Evolutionary conservation across 2,888 invertebrate genomes (phyloP), one percentile per base, ranked within the genome.

Genomic region (Eristalis pertinax): DNA sequence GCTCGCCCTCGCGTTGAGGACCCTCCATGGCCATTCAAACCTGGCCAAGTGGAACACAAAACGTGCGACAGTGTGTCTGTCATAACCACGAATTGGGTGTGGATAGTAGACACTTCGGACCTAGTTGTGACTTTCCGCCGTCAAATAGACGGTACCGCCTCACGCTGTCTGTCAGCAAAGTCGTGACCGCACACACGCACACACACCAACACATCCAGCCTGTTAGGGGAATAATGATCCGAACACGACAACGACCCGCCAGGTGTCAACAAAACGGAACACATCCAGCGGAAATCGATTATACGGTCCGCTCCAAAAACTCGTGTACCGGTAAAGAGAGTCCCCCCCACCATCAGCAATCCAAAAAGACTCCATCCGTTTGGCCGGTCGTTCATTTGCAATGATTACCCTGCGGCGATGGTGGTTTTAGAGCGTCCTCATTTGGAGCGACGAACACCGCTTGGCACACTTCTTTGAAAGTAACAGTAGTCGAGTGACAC

Each of bases 251-350:
- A 67, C 63, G 19, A 35, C n/a, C 67, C 19, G 24, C 24, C 70
- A 80, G 74, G 83, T 86, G 78, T 79, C 81, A 77, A 69, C 69
- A 67, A 24, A 86, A 82, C 86, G 67, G 69, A 62, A 80, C 70
- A 79, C 50, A 62, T 65, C 64, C 64, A 70, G 63, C 84, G 86
- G 86, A 86, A 79, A 86, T 86, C 83, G 86, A 86, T 86, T 86
- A 72, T 83, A 67, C 65, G 70, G 62, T n/a, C 63, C 26, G 26
- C n/a, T n/a, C 29, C 63, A 63, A 24, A 63, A 24, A 63, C 63
- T 50, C 50, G 8, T 63, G 32, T 63, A 63, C 8, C n/a, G 63
- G n/a, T 29, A 22, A 60, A 32, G 62, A 35, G 69, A 72, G 7
- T 32, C 32, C 7, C 50, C n/a, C n/a, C n/a, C n/a, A n/a, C n/a